Percentiles rank a stretch among this genome's conserved stretches.
Conservation (phyloP, 2,797 vertebrate genomes). For the Oreochromis grahami region DNA sequence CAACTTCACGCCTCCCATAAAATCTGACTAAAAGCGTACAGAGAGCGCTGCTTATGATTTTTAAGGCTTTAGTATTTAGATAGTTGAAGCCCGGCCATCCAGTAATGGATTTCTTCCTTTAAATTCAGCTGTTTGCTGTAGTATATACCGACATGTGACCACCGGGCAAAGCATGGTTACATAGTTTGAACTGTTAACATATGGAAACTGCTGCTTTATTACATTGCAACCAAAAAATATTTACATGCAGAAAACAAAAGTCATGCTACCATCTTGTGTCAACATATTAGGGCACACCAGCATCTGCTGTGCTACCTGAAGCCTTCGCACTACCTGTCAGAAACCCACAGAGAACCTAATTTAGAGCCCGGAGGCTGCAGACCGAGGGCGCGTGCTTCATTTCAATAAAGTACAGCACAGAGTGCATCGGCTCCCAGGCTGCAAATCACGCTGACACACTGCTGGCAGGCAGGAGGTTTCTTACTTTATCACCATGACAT, state of each 20-base stretch:
- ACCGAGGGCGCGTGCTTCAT: slow-evolving; percentile 1
- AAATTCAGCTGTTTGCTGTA: not conserved
- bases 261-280: not conserved
- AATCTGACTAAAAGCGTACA: not conserved
- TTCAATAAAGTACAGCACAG: slow-evolving; percentile 10
- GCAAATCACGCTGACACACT: slow-evolving; percentile 24
- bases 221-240: not conserved
- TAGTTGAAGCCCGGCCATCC: fast-evolving
- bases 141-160: not conserved
- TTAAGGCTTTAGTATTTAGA: not conserved
- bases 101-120: not conserved
- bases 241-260: not conserved
- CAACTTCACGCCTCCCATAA: not conserved
- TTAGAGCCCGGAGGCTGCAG: slow-evolving; percentile 16
- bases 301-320: not conserved
- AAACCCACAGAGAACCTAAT: slow-evolving; percentile 2
- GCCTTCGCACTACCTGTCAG: not conserved
- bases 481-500: not conserved
- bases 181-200: not conserved
- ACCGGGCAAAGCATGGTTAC: not conserved
- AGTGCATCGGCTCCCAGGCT: not conserved
- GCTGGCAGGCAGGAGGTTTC: not conserved
- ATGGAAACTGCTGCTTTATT: not conserved
- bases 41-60: not conserved
- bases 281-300: not conserved